These are phyloP conservation scores for Dendrocincla fuliginosa DNA, from an alignment of 2,797 vertebrate genomes.

Conservation along the genomic window DNA sequence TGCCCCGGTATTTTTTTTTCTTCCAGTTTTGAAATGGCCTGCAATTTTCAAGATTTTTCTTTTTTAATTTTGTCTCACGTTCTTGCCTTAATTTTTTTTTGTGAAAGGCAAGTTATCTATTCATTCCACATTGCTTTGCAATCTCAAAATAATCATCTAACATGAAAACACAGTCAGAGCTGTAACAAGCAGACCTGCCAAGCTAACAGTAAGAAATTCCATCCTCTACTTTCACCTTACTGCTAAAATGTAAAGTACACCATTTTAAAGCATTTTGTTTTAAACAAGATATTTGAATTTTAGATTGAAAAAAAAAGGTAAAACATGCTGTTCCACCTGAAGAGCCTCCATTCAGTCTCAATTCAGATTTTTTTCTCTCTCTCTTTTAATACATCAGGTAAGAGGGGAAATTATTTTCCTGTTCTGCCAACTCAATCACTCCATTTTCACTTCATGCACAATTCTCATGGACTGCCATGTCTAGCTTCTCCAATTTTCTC, in stretches of 20 bases:
- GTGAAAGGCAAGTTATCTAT: neutral
- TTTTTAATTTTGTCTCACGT: neutral
- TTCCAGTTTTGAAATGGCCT: neutral
- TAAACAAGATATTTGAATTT: neutral
- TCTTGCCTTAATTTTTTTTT: neutral
- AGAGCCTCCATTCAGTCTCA: neutral
- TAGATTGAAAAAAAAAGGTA: neutral
- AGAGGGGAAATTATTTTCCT: neutral
- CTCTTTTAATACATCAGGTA: neutral
- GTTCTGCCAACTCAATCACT: neutral
- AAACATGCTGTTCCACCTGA: neutral
- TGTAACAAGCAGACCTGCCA: constrained; percentile 41
- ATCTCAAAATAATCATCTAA: constrained; percentile 41
- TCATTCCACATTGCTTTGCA: constrained; percentile 1
- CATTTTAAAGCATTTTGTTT: neutral
- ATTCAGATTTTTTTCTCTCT: neutral
- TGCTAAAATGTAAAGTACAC: neutral
- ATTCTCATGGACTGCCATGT: neutral
- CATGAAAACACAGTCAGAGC: constrained; percentile 9
- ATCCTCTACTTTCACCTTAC: constrained; percentile 9
- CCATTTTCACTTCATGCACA: neutral
- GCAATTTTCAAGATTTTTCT: neutral
- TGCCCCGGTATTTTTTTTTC: neutral
- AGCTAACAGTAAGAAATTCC: constrained; percentile 34
- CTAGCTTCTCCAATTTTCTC: neutral